Evolutionary conservation across 2,888 invertebrate genomes (phyloP), one percentile per base, ranked within the genome.

Genomic region (Rhogogaster chlorosoma): DNA sequence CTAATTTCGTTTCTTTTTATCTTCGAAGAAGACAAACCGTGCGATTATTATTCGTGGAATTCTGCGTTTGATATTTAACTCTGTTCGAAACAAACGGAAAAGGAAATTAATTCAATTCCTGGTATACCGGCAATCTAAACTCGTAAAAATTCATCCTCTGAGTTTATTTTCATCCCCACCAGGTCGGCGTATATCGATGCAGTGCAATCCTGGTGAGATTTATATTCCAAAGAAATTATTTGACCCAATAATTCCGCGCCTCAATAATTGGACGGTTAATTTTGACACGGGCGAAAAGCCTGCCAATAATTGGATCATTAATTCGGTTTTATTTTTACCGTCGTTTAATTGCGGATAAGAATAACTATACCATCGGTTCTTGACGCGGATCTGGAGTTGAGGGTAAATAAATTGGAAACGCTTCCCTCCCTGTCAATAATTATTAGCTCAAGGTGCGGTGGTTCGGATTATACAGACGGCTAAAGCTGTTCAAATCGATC

Each of bases 341-440:
- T 42, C 73, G 22, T 22, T 73, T 38, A 73, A 38, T 26, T 38
- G 22, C 22, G 42, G 42, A 38, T 73, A 73, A 73, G 15, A 73
- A 73, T 73, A 73, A 73, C 26, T 32, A 18, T 67, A 73, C 42
- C 73, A 22, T 32, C 15, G 71, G n/a, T 71, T 49, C 77, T 53
- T 53, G 15, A 53, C 18, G 12, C 29, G 53, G 49, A 77, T 77
- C 29, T 77, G 77, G 53, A 49, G 9, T 77, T 77, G 45, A 49
- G 6, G n/a, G 53, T 45, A 38, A 77, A 53, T 77, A 77, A 77
- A 49, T 53, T 49, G 45, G 77, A 26, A 29, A 6, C 29, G 15
- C 9, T 22, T 42, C 77, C 32, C 49, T 29, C 77, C 49, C 26
- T 32, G 32, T 67, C 67, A 67, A 67, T 67, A 67, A 32, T 18